Percentiles rank a stretch among this genome's conserved stretches.
phyloP scores from a whole-genome alignment of 2,113 vertebrate species.

The Tupaia chinensis region DNA sequence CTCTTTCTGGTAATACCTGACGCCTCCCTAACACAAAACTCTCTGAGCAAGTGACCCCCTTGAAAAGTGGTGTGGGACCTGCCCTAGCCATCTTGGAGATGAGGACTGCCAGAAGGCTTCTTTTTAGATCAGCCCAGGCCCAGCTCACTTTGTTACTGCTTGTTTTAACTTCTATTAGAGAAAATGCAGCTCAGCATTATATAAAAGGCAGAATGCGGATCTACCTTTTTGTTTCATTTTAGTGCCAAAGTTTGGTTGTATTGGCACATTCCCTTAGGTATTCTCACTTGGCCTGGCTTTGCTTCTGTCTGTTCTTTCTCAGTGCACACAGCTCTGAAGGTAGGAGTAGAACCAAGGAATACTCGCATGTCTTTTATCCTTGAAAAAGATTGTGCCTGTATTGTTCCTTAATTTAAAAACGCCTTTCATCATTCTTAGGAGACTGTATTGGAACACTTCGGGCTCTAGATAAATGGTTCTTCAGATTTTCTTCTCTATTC shows the following conservation, averaged over 20 bases:
- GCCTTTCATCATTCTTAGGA: conserved; percentile 42
- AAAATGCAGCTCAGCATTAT: neutral
- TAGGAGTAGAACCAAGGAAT: neutral
- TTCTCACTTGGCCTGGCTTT: neutral
- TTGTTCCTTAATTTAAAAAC: conserved; percentile 65
- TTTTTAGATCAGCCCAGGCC: neutral
- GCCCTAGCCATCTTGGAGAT: neutral
- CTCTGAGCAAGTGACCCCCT: conserved; percentile 10
- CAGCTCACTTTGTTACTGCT: neutral
- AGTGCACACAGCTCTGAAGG: neutral
- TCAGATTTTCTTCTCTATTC: neutral
- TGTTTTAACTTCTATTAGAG: neutral
- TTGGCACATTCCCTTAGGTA: neutral
- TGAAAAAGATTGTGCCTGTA: conserved; percentile 54
- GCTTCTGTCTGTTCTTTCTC: neutral
- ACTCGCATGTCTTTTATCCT: neutral
- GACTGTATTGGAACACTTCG: neutral
- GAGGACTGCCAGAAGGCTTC: neutral
- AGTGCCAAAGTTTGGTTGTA: neutral
- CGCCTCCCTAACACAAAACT: neutral
- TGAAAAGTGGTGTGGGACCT: neutral
- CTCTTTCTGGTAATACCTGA: neutral
- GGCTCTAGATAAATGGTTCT: neutral
- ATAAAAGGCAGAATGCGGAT: neutral
- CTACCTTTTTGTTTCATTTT: neutral